phyloP scores from a whole-genome alignment of 2,113 vertebrate genomes.

The Sinosuthora webbiana region DNA sequence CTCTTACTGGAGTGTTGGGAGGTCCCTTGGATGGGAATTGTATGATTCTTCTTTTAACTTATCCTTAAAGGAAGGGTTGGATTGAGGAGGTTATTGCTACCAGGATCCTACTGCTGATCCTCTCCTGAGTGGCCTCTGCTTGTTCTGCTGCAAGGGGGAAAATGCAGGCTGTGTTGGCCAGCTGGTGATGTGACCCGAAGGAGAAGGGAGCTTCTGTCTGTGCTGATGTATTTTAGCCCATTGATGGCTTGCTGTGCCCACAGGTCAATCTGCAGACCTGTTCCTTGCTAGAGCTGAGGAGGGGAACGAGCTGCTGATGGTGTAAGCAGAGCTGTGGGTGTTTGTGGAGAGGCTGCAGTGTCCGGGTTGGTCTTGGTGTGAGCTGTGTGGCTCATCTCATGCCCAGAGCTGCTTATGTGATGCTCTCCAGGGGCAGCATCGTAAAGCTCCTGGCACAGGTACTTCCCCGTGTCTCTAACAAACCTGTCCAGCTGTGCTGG shows the following conservation, averaged over 20 bases:
- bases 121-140: not conserved
- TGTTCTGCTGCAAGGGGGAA: not conserved
- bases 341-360: not conserved
- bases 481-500: not conserved
- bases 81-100: not conserved
- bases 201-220: not conserved
- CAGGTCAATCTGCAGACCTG: not conserved
- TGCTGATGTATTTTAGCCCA: not conserved
- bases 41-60: not conserved
- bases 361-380: not conserved
- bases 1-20: not conserved
- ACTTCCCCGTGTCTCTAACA: not conserved
- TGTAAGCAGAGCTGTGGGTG: not conserved
- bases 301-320: not conserved
- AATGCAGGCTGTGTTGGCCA: not conserved
- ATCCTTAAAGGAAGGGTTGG: not conserved
- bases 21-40: not conserved
- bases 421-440: not conserved
- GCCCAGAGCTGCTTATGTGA: not conserved
- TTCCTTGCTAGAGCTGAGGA: not conserved
- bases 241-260: not conserved
- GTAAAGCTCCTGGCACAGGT: not conserved
- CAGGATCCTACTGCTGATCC: not conserved
- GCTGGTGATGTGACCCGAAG: not conserved
- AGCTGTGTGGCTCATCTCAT: not conserved